Conservation (phyloP, 2,888 invertebrate genomes). For the Mimas tiliae region DNA sequence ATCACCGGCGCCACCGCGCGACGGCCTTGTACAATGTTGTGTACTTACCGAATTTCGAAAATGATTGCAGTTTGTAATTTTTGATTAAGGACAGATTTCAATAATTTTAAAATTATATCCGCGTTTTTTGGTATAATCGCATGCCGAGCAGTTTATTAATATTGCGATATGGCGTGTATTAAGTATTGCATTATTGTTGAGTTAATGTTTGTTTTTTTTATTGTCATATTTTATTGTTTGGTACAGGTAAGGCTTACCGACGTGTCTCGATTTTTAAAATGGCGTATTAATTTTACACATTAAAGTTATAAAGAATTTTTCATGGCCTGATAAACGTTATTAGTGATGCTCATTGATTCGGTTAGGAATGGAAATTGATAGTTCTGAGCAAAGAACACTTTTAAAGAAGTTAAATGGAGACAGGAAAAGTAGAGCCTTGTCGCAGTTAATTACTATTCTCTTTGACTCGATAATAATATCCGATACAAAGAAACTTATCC, state of each 20-base stretch:
- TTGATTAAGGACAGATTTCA: constrained; percentile 20
- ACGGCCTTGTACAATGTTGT: constrained; percentile 29
- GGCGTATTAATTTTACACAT: not conserved
- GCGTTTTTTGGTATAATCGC: constrained; percentile 14
- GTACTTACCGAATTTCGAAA: constrained; percentile 28
- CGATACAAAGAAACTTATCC: not conserved
- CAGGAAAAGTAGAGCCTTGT: not conserved
- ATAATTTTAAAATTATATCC: constrained; percentile 18
- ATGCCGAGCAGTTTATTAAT: not conserved
- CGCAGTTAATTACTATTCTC: constrained; percentile 13
- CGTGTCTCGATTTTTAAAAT: not conserved
- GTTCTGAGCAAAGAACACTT: not conserved
- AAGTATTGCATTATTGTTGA: constrained; percentile 12
- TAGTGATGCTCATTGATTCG: not conserved
- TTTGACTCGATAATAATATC: constrained; percentile 1
- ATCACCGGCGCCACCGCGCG: constrained; percentile 31
- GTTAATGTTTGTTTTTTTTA: constrained; percentile 24
- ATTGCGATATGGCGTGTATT: constrained; percentile 8
- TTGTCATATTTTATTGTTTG: constrained; percentile 10
- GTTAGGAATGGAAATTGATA: not conserved
- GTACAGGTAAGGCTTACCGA: not conserved
- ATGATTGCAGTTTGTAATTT: constrained; percentile 16
- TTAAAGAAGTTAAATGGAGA: not conserved
- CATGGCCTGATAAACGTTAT: not conserved
- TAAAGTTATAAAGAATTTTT: not conserved